Conservation (phyloP, 2,797 vertebrate species). For the Myotis findleyi region DNA sequence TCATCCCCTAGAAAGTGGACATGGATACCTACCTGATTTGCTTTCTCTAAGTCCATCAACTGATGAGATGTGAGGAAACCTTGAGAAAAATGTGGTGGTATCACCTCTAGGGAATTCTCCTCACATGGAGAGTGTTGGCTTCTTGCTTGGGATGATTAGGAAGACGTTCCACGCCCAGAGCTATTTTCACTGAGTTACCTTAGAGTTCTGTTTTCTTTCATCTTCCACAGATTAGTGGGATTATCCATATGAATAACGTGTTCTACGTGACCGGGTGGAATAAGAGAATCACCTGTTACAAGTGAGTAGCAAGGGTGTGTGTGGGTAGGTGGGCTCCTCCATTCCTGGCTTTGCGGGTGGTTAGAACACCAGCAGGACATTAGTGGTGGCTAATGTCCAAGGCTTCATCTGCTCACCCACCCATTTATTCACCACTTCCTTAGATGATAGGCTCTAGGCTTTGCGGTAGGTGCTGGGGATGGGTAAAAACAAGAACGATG, state of each 20-base stretch:
- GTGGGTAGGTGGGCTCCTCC: background rate
- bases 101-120: background rate
- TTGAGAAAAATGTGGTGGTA: background rate
- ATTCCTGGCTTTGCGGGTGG: background rate
- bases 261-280: slow-evolving; percentile 84
- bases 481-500: background rate
- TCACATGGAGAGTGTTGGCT: background rate
- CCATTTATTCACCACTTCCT: background rate
- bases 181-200: background rate
- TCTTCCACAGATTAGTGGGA: slow-evolving; percentile 80
- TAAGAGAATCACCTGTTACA: slow-evolving; percentile 80
- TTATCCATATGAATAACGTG: slow-evolving; percentile 80
- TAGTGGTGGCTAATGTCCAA: background rate
- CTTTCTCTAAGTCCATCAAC: background rate
- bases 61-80: background rate
- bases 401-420: background rate
- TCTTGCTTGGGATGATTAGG: background rate
- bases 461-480: background rate
- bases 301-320: slow-evolving; percentile 69
- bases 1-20: background rate
- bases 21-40: fast-evolving
- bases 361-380: background rate
- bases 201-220: background rate
- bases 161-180: background rate
- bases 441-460: background rate